Percentiles rank a stretch among this genome's conserved stretches.
Conservation (phyloP, 2,888 invertebrate species). For the Drosophila nr. medialis region DNA sequence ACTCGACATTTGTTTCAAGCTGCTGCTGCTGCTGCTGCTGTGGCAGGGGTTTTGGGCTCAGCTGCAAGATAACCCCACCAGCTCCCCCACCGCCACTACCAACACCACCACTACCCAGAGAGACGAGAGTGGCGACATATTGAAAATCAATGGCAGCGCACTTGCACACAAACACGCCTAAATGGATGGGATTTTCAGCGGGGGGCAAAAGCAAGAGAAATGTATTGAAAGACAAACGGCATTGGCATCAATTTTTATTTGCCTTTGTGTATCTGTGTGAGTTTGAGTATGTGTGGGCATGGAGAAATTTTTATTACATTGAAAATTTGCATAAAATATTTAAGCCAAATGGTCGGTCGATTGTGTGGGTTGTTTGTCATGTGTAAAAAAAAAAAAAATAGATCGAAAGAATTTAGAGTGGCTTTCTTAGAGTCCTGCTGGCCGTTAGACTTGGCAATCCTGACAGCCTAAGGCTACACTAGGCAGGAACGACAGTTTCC, state of each 20-base stretch:
- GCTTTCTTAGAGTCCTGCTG: conserved; percentile 12
- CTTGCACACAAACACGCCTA: conserved; percentile 44
- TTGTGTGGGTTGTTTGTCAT: conserved; percentile 38
- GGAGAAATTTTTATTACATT: conserved; percentile 77
- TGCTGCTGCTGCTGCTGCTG: background rate
- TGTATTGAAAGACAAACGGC: conserved; percentile 78
- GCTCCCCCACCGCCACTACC: conserved; percentile 1
- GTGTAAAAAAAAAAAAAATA: background rate
- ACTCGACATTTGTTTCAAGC: conserved; percentile 78
- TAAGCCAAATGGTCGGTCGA: conserved; percentile 66
- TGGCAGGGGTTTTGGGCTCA: background rate
- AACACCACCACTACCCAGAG: conserved; percentile 5
- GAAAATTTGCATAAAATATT: conserved; percentile 82
- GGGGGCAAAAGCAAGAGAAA: conserved; percentile 22
- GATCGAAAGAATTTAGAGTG: background rate
- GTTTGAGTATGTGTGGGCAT: conserved; percentile 33
- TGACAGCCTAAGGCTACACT: conserved; percentile 39
- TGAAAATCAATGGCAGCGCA: conserved; percentile 71
- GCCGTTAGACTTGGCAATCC: conserved; percentile 30
- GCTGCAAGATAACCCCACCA: conserved; percentile 30
- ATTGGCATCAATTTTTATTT: conserved; percentile 77
- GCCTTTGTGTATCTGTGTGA: conserved; percentile 26
- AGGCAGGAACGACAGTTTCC: conserved; percentile 15
- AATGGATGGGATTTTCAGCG: conserved; percentile 1
- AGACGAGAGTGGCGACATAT: conserved; percentile 75